Evolutionary conservation across 2,797 vertebrate species (phyloP).

Genomic region (Tolypeutes matacus): DNA sequence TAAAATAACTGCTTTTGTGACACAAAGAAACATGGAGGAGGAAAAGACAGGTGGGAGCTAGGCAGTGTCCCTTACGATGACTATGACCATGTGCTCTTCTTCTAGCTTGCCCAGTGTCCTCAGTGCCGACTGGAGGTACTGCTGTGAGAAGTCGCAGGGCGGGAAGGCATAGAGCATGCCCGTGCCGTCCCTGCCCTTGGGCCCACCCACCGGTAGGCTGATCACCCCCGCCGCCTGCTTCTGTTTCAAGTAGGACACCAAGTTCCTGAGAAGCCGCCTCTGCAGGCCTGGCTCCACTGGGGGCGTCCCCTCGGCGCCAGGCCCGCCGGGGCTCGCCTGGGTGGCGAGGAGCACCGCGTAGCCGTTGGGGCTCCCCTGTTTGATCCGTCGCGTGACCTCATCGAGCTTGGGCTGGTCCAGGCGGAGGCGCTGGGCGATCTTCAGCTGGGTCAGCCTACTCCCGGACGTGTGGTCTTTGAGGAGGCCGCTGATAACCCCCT

Average conservation of each 20-base stretch:
- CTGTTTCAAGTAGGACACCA: constrained; percentile 99
- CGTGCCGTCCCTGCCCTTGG: constrained; percentile 93
- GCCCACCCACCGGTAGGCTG: constrained; percentile 94
- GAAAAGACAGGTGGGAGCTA: constrained; percentile 86
- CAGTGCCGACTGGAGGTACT: constrained; percentile 96
- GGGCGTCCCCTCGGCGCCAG: constrained; percentile 87
- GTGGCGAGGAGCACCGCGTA: constrained; percentile 96
- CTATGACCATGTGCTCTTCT: constrained; percentile 98
- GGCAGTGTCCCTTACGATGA: constrained; percentile 95
- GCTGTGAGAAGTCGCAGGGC: constrained; percentile 97
- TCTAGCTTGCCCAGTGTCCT: constrained; percentile 96
- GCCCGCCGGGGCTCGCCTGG: constrained; percentile 92
- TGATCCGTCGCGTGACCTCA: constrained; percentile 96
- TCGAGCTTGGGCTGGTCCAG: constrained; percentile 98
- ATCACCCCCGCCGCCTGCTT: constrained; percentile 99
- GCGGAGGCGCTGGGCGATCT: constrained; percentile 98
- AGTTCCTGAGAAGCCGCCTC: constrained; percentile 96
- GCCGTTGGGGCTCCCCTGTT: constrained; percentile 94
- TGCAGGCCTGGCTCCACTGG: constrained; percentile 94
- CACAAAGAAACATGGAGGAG: constrained; percentile 84
- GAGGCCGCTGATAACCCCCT: constrained; percentile 91
- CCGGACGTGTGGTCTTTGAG: constrained; percentile 92
- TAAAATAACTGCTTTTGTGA: constrained; percentile 87
- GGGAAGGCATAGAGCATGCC: constrained; percentile 99
- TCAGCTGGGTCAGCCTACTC: constrained; percentile 93